Evolutionary conservation across 64 coral and sea anemone species (phyloP), one percentile per base, ranked within the genome.

Genomic region (Dendronephthya gigantea): DNA sequence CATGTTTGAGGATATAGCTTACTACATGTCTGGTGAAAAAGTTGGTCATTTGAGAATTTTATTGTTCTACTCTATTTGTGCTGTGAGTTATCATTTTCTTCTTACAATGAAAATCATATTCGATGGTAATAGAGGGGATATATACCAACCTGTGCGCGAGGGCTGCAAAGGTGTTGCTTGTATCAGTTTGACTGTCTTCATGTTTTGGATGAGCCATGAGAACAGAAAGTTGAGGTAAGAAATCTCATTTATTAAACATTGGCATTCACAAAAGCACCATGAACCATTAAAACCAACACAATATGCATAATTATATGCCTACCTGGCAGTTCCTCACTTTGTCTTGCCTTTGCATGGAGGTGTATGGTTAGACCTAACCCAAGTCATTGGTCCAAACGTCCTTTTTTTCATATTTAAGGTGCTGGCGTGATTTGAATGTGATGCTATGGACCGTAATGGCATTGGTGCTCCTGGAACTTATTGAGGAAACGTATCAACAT

Each of bases 211-310:
- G 84, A 83, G 84, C 23, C 87, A 92, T 69, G 22, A 15, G 7
- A 17, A 89, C 7, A 89, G 91, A 36, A 89, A 89, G 89, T 36
- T 92, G 47, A 92, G 91, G 91, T 88, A 82, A n/a, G n/a, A n/a
- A n/a, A n/a, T 10, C 1, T 82, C 0, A 59, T 37, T 22, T 66
- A 36, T 10, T 29, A 10, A 23, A 27, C 0, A 62, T 62, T n/a
- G n/a, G n/a, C 55, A 19, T 17, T 5, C 25, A 27, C 25, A n/a
- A 62, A 62, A 62, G 17, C 55, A 45, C n/a, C n/a, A n/a, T n/a
- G n/a, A n/a, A n/a, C n/a, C n/a, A n/a, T n/a, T n/a, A n/a, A n/a
- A n/a, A n/a, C n/a, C n/a, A n/a, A n/a, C n/a, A n/a, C n/a, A n/a
- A n/a, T n/a, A n/a, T n/a, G n/a, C n/a, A n/a, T n/a, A n/a, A n/a